Conservation (phyloP, 1,140 invertebrate species). For the Streblospio benedicti region DNA sequence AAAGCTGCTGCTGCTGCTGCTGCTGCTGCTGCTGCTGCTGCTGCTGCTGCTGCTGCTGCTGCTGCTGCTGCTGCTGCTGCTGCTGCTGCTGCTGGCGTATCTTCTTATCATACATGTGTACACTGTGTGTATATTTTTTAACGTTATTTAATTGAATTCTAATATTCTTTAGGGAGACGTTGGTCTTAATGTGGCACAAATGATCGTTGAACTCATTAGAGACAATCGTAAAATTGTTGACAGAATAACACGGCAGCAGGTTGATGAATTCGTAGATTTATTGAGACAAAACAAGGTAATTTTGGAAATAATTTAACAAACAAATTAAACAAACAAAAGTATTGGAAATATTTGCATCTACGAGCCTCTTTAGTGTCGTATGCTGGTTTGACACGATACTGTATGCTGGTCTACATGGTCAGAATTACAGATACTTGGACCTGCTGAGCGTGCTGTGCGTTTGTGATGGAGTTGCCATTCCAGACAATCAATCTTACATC, state of each 20-base stretch:
- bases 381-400: too few relatives aligned
- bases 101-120: not conserved
- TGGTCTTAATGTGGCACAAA: slow-evolving; percentile 44
- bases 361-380: too few relatives aligned
- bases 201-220: slow-evolving; percentile 44
- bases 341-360: too few relatives aligned
- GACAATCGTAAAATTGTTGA: slow-evolving; percentile 45
- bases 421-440: slow-evolving; percentile 45
- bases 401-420: too few relatives aligned
- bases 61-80: too few relatives aligned
- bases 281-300: slow-evolving; percentile 38
- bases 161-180: slow-evolving; percentile 34
- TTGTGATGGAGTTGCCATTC: slow-evolving; percentile 42
- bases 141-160: not conserved
- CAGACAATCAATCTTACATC: slow-evolving; percentile 46
- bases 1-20: too few relatives aligned
- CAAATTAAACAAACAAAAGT: too few relatives aligned
- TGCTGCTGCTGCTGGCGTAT: too few relatives aligned
- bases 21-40: too few relatives aligned
- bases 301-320: not conserved
- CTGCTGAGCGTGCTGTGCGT: slow-evolving; percentile 43
- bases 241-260: slow-evolving; percentile 36
- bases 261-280: slow-evolving; percentile 36
- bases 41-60: too few relatives aligned
- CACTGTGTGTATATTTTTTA: not conserved